These are phyloP conservation scores for Neotoma lepida DNA, from an alignment of 2,113 vertebrate species.

Conservation along the genomic window DNA sequence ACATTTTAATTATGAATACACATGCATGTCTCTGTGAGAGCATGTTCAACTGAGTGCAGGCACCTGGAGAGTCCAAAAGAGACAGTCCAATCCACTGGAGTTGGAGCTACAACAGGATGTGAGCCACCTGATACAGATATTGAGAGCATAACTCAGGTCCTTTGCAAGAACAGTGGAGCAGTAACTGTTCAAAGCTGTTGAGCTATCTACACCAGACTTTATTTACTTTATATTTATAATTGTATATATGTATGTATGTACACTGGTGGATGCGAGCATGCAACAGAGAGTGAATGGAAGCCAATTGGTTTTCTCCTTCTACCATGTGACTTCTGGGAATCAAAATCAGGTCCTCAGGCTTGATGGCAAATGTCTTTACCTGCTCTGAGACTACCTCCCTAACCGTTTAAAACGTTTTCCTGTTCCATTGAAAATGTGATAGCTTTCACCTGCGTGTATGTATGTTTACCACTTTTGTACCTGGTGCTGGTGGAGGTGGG, in stretches of 20 bases:
- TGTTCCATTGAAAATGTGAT: neutral
- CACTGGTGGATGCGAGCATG: too few species aligned
- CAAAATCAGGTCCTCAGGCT: neutral
- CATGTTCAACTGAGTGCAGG: neutral
- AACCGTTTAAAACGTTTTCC: neutral
- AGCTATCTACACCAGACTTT: neutral
- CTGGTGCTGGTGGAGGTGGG: neutral
- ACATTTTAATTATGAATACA: neutral
- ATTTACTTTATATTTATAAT: neutral
- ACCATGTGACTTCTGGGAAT: neutral
- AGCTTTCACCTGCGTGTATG: neutral
- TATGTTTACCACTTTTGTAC: neutral
- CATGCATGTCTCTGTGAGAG: neutral
- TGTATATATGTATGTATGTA: neutral
- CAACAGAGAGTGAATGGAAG: too few species aligned
- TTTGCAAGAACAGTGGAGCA: neutral
- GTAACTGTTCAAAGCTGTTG: neutral
- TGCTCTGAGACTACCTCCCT: neutral
- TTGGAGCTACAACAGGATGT: neutral
- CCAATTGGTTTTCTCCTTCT: neutral
- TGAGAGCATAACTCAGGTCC: neutral
- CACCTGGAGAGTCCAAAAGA: neutral
- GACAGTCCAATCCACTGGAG: neutral
- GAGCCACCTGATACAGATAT: neutral
- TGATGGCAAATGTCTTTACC: neutral